A percentile compares a stretch with the other conserved stretches of the same genome.
Evolutionary conservation across 2,797 vertebrate genomes (phyloP).

Genomic region (Anniella stebbinsi): DNA sequence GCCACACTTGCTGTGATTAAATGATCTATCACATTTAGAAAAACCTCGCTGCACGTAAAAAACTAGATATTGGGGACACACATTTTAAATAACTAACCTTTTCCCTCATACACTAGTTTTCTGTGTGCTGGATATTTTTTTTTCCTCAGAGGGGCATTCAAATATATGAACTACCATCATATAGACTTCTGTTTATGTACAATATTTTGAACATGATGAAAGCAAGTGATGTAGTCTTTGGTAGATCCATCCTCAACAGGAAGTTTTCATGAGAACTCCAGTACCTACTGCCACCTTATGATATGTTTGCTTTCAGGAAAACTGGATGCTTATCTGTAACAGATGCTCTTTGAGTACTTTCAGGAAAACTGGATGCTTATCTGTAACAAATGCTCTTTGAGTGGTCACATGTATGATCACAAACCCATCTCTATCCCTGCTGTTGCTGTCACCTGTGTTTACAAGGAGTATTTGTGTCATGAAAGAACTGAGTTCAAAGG

Average conservation of each 20-base stretch:
- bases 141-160: too few relatives aligned
- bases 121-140: too few relatives aligned
- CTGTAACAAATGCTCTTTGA: not conserved
- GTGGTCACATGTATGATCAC: not conserved
- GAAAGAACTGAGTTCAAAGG: not conserved
- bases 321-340: not conserved
- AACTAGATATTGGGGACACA: too few relatives aligned
- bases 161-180: not conserved
- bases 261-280: not conserved
- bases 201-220: not conserved
- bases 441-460: not conserved
- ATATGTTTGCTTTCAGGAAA: not conserved
- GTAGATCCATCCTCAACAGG: not conserved
- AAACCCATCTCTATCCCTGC: not conserved
- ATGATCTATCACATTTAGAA: too few relatives aligned
- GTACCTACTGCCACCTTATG: not conserved
- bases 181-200: not conserved
- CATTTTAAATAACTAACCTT: too few relatives aligned
- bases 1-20: too few relatives aligned
- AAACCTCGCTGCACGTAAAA: too few relatives aligned
- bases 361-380: too few relatives aligned
- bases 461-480: not conserved
- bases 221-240: not conserved
- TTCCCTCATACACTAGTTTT: too few relatives aligned
- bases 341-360: not conserved